A percentile compares a stretch with the other conserved stretches of the same genome.
These are phyloP conservation scores for Cercopithecus mona DNA, from an alignment of 2,113 vertebrate genomes.

Conservation along the genomic window DNA sequence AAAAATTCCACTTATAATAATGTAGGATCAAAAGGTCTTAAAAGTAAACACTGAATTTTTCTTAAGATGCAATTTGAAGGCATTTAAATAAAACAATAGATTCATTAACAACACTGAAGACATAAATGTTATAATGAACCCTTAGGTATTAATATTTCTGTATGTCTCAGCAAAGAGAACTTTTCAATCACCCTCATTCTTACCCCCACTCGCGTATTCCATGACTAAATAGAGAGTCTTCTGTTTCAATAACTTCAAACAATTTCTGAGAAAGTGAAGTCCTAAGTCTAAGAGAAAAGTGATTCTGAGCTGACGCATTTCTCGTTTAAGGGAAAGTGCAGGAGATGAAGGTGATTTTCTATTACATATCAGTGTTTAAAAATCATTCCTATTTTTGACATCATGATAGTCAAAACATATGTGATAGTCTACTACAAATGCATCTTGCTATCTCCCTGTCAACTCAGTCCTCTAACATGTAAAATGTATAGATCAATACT, in stretches of 20 bases:
- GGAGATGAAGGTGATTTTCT: not conserved
- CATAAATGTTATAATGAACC: not conserved
- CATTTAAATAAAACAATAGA: slow-evolving; percentile 25
- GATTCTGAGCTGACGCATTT: not conserved
- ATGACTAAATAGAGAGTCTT: too few species aligned
- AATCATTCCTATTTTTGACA: slow-evolving; percentile 29
- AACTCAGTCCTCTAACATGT: not conserved
- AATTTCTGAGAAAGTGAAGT: not conserved
- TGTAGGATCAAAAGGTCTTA: not conserved
- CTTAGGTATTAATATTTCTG: not conserved
- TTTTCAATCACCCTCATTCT: too few species aligned
- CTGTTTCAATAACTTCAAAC: not conserved
- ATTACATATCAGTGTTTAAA: not conserved
- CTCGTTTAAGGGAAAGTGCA: not conserved
- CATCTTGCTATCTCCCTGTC: not conserved
- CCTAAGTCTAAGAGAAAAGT: not conserved
- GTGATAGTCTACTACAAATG: not conserved
- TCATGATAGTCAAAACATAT: not conserved
- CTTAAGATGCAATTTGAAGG: not conserved
- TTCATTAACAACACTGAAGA: slow-evolving; percentile 30
- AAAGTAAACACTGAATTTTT: slow-evolving; percentile 42
- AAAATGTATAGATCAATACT: not conserved
- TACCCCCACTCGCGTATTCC: too few species aligned
- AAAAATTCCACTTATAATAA: not conserved
- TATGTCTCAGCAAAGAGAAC: too few species aligned